Conservation (phyloP, 2,888 invertebrate genomes). For the Leptinotarsa juncta region DNA sequence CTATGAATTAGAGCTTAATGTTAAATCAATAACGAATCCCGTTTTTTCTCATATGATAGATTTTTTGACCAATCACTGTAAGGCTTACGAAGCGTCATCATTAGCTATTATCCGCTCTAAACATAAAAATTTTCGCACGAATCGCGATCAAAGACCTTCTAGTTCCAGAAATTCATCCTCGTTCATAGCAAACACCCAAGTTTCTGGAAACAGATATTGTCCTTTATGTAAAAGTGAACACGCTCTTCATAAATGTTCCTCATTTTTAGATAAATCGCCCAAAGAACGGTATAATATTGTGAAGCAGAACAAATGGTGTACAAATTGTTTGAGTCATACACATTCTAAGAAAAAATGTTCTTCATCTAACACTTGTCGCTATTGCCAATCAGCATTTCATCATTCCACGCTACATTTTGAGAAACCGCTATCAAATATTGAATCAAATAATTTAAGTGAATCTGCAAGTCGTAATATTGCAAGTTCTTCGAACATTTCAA, state of each 20-base stretch:
- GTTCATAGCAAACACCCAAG: not conserved
- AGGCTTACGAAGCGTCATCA: not conserved
- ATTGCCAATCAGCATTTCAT: conserved; percentile 17
- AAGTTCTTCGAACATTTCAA: not conserved
- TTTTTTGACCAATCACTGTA: not conserved
- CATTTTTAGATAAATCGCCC: not conserved
- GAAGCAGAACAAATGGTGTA: not conserved
- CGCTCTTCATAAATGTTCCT: not conserved
- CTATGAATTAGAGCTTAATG: not conserved
- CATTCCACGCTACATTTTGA: conserved; percentile 20
- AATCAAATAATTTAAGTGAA: not conserved
- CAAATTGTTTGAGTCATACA: conserved; percentile 3
- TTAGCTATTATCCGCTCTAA: not conserved
- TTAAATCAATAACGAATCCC: not conserved
- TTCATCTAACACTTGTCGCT: conserved; percentile 8
- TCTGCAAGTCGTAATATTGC: not conserved
- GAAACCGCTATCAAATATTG: conserved; percentile 11
- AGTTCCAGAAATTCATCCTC: not conserved
- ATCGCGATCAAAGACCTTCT: not conserved
- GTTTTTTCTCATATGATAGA: not conserved
- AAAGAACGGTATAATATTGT: not conserved
- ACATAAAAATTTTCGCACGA: not conserved
- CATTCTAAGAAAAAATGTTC: conserved; percentile 10
- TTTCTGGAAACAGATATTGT: not conserved
- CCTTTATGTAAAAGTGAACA: not conserved